A percentile compares a stretch with the other conserved stretches of the same genome.
Conservation (phyloP, 1,140 invertebrate species). For the Ostrea denselamellosa region DNA sequence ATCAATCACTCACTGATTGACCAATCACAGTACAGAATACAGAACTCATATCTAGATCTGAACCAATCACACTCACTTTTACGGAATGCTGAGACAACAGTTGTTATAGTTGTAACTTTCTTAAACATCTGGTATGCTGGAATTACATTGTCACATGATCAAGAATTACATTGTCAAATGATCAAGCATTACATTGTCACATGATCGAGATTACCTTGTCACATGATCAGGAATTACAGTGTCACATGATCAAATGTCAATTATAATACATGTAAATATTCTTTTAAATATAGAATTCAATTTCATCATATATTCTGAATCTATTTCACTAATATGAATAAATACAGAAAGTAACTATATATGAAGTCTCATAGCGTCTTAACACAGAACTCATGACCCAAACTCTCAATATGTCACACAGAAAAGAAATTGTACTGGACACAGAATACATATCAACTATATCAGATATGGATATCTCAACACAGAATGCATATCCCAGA, state of each 20-base stretch:
- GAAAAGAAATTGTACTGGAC: too few relatives aligned
- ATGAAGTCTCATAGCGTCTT: too few relatives aligned
- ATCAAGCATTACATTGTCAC: background rate
- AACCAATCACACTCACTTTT: slow-evolving; percentile 1
- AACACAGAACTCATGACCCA: too few relatives aligned
- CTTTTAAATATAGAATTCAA: too few relatives aligned
- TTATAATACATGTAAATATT: too few relatives aligned
- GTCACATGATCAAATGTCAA: background rate
- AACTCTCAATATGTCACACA: too few relatives aligned
- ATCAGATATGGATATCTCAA: too few relatives aligned
- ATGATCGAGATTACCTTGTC: background rate
- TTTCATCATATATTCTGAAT: too few relatives aligned
- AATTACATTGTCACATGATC: background rate
- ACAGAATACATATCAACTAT: too few relatives aligned
- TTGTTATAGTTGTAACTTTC: slow-evolving; percentile 9
- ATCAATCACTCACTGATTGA: background rate
- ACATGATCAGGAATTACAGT: background rate
- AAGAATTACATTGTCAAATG: background rate
- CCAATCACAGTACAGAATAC: slow-evolving; percentile 3
- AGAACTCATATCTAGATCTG: background rate
- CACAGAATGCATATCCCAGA: too few relatives aligned
- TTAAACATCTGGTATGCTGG: slow-evolving; percentile 13
- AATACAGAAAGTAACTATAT: too few relatives aligned
- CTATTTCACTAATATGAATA: too few relatives aligned
- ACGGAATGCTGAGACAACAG: background rate